Conservation (phyloP, 1,140 invertebrate species). For the Gryon sp. region DNA sequence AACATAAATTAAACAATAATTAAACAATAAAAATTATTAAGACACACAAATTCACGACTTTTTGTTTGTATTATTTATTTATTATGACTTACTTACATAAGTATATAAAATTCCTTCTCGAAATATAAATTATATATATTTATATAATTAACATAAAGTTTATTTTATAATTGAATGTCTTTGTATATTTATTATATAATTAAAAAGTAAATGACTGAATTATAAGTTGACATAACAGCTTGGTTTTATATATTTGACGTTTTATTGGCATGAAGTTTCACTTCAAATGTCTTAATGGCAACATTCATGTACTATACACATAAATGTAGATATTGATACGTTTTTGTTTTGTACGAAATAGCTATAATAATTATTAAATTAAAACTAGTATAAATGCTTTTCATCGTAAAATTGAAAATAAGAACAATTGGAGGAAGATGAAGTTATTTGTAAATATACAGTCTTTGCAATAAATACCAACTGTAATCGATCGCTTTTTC, state of each 20-base stretch:
- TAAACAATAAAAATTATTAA: conserved; percentile 15
- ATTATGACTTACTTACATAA: conserved; percentile 47
- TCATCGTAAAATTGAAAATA: conserved; percentile 45
- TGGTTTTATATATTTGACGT: conserved; percentile 57
- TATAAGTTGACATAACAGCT: conserved; percentile 42
- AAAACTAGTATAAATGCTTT: conserved; percentile 59
- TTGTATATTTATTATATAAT: too few species aligned
- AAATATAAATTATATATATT: too few species aligned
- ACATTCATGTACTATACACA: conserved; percentile 65
- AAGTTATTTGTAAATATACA: conserved; percentile 54
- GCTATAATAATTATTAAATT: conserved; percentile 58
- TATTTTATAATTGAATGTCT: too few species aligned
- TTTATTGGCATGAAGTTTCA: conserved; percentile 65
- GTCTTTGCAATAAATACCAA: conserved; percentile 22
- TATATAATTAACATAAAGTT: too few species aligned
- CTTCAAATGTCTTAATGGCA: conserved; percentile 65
- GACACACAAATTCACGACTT: too few species aligned
- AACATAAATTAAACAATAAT: conserved; percentile 10
- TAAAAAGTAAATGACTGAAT: background rate
- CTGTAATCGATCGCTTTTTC: conserved; percentile 27
- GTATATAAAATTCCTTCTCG: conserved; percentile 29
- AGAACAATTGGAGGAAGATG: conserved; percentile 51
- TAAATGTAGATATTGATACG: conserved; percentile 59
- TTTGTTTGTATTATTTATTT: too few species aligned
- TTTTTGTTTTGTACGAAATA: conserved; percentile 56